Evolutionary conservation across 2,113 vertebrate species (phyloP), one percentile per base, ranked within the genome.

Genomic region (Vanacampus margaritifer): DNA sequence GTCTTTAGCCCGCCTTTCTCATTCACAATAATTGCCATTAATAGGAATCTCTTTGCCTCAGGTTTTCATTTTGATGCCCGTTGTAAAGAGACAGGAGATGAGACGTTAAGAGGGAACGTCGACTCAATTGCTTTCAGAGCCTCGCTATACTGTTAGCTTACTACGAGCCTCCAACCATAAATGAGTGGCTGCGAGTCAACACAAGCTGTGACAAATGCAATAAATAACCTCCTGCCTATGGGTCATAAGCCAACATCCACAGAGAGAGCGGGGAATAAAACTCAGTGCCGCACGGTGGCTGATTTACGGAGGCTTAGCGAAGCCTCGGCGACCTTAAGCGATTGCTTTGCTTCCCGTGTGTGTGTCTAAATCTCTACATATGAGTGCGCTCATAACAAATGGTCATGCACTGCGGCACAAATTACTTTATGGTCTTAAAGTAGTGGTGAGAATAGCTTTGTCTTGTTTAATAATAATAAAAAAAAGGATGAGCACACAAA

Each of bases 221-320:
- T 89, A 89, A 90, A 91, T 88, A 88, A 86, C 77, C 81, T 75
- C 50, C 71, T 79, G 78, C 81, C 82, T 80, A 64, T 41, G 69
- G 89, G 84, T 86, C 86, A 83, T 80, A 87, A 87, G 83, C 85
- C 82, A 81, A 79, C 80, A 83, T 79, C 77, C 78, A 86, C 61
- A 56, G 78, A 78, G 79, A 76, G 71, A 76, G 75, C 46, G 76
- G 68, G 75, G 74, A 80, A 85, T 86, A 85, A 85, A 88, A 86
- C 73, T 75, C 73, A 67, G 70, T 73, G 79, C 69, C 67, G 74
- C 76, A 80, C 80, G 76, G 82, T 59, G 76, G 79, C 84, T 90
- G 88, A 91, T 89, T 89, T 91, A 90, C 84, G 81, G 81, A 79
- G 75, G 85, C 83, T 86, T 83, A 84, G 72, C 24, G 60, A 85